Evolutionary conservation across 1,140 invertebrate genomes (phyloP).

Genomic region (Branchinecta lindahli): DNA sequence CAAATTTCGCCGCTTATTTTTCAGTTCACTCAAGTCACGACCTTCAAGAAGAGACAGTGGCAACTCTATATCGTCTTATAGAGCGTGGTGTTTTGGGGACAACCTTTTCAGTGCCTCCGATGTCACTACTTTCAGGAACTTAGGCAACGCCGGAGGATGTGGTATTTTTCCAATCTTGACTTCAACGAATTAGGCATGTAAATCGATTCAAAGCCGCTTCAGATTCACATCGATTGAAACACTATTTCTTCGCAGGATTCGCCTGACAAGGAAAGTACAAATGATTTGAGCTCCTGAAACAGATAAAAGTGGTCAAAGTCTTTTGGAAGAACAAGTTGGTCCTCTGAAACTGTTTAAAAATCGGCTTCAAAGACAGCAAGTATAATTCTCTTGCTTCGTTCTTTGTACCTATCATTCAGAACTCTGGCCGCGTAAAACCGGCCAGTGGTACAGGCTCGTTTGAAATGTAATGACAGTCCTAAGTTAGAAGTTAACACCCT

Average conservation of each 20-base stretch:
- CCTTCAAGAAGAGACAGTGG: constrained; percentile 4
- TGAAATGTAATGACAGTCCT: not conserved
- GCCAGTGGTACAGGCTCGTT: not conserved
- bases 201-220: not conserved
- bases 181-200: not conserved
- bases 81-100: not conserved
- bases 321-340: constrained; percentile 4
- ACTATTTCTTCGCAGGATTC: not conserved
- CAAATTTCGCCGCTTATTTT: constrained; percentile 1
- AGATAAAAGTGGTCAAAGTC: not conserved
- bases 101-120: not conserved
- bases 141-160: not conserved
- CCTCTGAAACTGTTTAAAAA: not conserved
- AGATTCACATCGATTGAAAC: not conserved
- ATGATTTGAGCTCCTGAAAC: not conserved
- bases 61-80: constrained; percentile 1
- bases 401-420: constrained; percentile 1
- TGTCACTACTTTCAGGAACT: not conserved
- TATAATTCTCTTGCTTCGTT: not conserved
- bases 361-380: not conserved
- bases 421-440: not conserved
- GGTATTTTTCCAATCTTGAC: not conserved
- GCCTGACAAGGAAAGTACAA: not conserved
- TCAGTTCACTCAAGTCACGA: not conserved
- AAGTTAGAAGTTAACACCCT: not conserved